phyloP scores from a whole-genome alignment of 2,113 vertebrate species.

The Bagarius yarrelli region DNA sequence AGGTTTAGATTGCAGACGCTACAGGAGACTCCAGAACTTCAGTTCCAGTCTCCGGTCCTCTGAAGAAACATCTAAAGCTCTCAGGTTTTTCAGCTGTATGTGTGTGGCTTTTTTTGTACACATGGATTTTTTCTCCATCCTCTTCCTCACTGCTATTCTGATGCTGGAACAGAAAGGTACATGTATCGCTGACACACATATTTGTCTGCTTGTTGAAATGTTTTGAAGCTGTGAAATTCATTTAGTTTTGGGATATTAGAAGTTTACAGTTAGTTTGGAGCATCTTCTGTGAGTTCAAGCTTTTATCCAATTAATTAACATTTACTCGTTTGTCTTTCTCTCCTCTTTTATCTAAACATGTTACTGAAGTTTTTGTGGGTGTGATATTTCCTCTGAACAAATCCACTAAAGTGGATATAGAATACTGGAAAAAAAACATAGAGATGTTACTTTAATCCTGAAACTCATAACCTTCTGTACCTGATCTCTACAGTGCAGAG shows the following conservation, averaged over 20 bases:
- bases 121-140: constrained; percentile 52
- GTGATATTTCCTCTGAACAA: not conserved
- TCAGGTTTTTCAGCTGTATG: not conserved
- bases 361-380: not conserved
- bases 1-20: constrained; percentile 26
- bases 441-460: not conserved
- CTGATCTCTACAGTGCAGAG: not conserved
- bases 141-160: constrained; percentile 45
- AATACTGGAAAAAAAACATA: not conserved
- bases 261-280: not conserved
- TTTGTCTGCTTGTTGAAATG: not conserved
- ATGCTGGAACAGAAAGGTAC: constrained; percentile 58
- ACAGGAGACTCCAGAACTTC: constrained; percentile 16
- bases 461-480: not conserved
- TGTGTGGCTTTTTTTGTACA: not conserved
- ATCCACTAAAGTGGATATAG: not conserved
- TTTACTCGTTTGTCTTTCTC: not conserved
- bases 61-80: not conserved
- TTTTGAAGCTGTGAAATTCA: not conserved
- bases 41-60: not conserved
- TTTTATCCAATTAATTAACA: not conserved
- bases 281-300: not conserved
- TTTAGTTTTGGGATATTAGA: not conserved
- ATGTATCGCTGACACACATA: not conserved
- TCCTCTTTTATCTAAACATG: not conserved